Conservation (phyloP, 2,797 vertebrate species). For the Gambelia wislizenii region DNA sequence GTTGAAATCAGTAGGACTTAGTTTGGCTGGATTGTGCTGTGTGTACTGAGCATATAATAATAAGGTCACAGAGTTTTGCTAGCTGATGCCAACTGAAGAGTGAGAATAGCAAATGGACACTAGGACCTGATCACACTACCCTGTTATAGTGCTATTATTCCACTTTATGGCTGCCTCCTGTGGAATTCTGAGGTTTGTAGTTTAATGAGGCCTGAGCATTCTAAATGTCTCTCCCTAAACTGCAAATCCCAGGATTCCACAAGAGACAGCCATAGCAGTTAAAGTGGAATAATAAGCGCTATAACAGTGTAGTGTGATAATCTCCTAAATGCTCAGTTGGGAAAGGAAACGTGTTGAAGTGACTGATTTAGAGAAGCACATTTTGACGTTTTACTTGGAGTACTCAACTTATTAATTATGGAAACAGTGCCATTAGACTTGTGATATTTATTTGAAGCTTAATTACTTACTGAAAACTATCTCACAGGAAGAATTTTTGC, state of each 20-base stretch:
- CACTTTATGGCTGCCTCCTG: no score
- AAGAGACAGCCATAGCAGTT: no score
- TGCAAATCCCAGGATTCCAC: no score
- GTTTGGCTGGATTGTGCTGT: conserved; percentile 5
- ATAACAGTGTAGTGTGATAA: no score
- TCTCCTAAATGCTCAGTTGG: not conserved
- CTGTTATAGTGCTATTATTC: no score
- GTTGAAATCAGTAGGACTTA: not conserved
- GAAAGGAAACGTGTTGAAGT: not conserved
- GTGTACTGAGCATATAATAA: not conserved
- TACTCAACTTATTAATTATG: conserved; percentile 10
- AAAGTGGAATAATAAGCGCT: no score
- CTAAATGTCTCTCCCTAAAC: no score
- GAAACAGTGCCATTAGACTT: not conserved
- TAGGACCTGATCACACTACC: not conserved
- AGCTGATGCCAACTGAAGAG: not conserved
- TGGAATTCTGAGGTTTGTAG: no score
- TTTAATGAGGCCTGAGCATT: no score
- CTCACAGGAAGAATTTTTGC: conserved; percentile 16
- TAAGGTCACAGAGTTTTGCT: conserved; percentile 1
- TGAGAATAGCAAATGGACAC: not conserved
- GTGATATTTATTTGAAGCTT: not conserved
- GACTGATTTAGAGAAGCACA: conserved; percentile 3
- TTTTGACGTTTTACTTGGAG: conserved; percentile 21
- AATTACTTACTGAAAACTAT: not conserved